phyloP scores from a whole-genome alignment of 2,113 vertebrate genomes.

The Neogale vison region DNA sequence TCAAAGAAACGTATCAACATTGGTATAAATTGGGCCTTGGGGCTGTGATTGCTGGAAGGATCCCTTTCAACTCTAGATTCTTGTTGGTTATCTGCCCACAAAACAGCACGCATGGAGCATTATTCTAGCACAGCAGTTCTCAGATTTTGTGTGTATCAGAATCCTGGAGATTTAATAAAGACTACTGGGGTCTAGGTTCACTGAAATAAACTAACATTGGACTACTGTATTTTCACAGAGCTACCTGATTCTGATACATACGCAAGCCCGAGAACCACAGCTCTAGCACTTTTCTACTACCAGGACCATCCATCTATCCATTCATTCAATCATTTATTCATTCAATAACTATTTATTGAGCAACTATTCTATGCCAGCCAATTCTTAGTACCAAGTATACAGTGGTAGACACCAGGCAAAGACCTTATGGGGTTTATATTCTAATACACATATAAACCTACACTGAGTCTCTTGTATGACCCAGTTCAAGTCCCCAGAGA shows the following conservation, averaged over 20 bases:
- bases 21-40: neutral
- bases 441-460: neutral
- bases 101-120: neutral
- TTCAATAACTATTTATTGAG: neutral
- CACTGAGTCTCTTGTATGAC: neutral
- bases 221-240: neutral
- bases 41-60: neutral
- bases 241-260: neutral
- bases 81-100: neutral
- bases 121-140: neutral
- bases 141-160: neutral
- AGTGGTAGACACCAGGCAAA: neutral
- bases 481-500: neutral
- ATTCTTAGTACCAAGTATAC: neutral
- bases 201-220: neutral
- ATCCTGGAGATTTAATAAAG: neutral
- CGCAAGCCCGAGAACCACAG: neutral
- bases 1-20: neutral
- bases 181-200: neutral
- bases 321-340: neutral
- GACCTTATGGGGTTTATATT: neutral
- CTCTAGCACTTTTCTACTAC: neutral
- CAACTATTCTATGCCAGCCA: neutral
- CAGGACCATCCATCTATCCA: neutral
- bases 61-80: neutral